Base-by-base conservation (phyloP, 2,888 invertebrate genomes). In the Coecobrya sp. region DNA sequence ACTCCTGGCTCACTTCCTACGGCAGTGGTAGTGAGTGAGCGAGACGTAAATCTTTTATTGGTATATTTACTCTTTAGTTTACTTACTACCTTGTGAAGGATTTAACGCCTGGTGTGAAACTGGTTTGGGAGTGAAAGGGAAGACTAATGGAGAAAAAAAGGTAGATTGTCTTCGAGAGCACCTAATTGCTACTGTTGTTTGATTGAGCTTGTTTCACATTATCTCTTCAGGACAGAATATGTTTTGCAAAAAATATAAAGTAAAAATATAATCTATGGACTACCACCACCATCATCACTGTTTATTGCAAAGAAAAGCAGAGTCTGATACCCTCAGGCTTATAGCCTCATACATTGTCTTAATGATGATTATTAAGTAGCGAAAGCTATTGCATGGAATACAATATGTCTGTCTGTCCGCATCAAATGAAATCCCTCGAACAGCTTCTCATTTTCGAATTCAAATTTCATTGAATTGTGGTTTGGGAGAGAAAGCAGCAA, bases 151-250 rank as follows among this genome's bases (percentile, higher is more conserved):
- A 36, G 82, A 27, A 70, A 84, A n/a, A 84, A 92, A 86, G 86
- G 81, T 86, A 89, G 81, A 92, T 92, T 68, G 89, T 68, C 70
- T 86, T 89, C 59, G 86, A 89, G 89, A 89, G 86, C 70, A 92
- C 82, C 86, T 92, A 92, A 92, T 92, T 92, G 92, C 92, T 92
- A 92, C 92, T 92, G 89, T 84, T 86, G 84, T 73, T 88, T 92
- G 86, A 89, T 89, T 92, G 86, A 92, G 92, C 92, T 86, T 68
- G 79, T 92, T 92, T 92, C 76, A 86, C 79, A 89, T 81, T 92
- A 30, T 92, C 42, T 76, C 89, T 89, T 86, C 70, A 10, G 92
- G 92, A 89, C 81, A 82, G 82, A 52, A 70, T 30, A 73, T 76
- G 65, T 68, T 52, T 76, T 49, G 86, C 85, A 62, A 79, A 73